Evolutionary conservation across 2,888 invertebrate genomes (phyloP).

Genomic region (Adelphocoris suturalis): DNA sequence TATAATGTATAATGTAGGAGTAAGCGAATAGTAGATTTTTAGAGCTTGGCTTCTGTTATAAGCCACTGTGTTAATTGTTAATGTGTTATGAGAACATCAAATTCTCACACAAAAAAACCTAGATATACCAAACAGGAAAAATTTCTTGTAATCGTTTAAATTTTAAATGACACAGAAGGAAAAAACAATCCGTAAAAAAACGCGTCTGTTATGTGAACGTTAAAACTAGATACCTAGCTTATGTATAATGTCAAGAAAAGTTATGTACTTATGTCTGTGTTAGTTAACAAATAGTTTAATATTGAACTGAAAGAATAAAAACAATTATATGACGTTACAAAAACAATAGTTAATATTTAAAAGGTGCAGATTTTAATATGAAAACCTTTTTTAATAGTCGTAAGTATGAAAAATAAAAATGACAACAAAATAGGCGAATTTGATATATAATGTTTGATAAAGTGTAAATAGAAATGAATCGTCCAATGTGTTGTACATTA

Average conservation of each 20-base stretch:
- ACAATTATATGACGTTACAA: constrained; percentile 71
- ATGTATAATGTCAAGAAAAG: constrained; percentile 64
- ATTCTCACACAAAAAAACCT: constrained; percentile 42
- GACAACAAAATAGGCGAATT: constrained; percentile 67
- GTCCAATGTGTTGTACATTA: constrained; percentile 72
- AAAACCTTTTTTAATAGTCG: constrained; percentile 61
- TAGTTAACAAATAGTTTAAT: constrained; percentile 70
- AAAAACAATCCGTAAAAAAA: constrained; percentile 38
- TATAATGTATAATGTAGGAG: background rate
- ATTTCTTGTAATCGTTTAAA: constrained; percentile 29
- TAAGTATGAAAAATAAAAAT: constrained; percentile 56
- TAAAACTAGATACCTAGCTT: constrained; percentile 67
- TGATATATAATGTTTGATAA: constrained; percentile 70
- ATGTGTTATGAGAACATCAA: constrained; percentile 36
- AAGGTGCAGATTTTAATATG: constrained; percentile 69
- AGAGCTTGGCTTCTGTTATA: constrained; percentile 67
- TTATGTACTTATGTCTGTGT: constrained; percentile 73
- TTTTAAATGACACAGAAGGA: constrained; percentile 30
- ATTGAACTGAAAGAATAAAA: constrained; percentile 66
- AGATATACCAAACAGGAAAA: constrained; percentile 26
- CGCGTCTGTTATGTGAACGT: constrained; percentile 44
- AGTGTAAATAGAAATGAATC: constrained; percentile 74
- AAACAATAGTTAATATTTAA: constrained; percentile 71
- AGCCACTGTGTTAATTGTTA: constrained; percentile 57
- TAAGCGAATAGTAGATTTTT: constrained; percentile 54